Conservation (phyloP, 2,888 invertebrate genomes). For the Xestia c-nigrum region DNA sequence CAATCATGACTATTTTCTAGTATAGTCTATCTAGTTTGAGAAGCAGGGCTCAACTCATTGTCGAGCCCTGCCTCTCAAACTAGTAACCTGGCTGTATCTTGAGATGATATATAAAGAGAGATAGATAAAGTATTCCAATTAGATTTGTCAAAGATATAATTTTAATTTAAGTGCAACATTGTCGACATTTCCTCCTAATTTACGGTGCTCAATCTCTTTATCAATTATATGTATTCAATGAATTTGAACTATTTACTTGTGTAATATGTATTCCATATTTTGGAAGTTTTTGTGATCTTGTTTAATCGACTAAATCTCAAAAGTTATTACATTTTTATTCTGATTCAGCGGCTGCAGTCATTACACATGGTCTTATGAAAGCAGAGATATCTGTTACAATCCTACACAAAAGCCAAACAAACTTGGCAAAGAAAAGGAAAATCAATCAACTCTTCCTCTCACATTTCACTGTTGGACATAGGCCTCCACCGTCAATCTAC, state of each 20-base stretch:
- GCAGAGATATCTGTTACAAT: background rate
- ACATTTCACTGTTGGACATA: background rate
- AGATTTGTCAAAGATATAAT: background rate
- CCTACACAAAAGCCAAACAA: background rate
- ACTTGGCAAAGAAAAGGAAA: background rate
- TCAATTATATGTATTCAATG: background rate
- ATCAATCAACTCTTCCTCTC: background rate
- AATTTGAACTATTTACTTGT: background rate
- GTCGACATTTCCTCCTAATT: background rate
- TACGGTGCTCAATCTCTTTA: background rate
- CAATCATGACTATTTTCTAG: background rate
- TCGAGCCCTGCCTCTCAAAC: background rate
- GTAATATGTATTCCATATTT: background rate
- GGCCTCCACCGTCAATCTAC: background rate
- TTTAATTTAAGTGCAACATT: background rate
- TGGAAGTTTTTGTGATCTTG: background rate
- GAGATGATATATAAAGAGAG: background rate
- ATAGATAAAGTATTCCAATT: background rate
- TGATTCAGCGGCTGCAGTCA: background rate
- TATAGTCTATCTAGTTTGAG: background rate
- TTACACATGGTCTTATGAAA: background rate
- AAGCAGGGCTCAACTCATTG: too few relatives aligned
- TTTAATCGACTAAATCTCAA: too few relatives aligned
- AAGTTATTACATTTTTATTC: background rate
- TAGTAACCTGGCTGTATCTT: background rate